Percentiles rank a stretch among this genome's conserved stretches.
Evolutionary conservation across 2,888 invertebrate species (phyloP).

Genomic region (Melipona bicolor): DNA sequence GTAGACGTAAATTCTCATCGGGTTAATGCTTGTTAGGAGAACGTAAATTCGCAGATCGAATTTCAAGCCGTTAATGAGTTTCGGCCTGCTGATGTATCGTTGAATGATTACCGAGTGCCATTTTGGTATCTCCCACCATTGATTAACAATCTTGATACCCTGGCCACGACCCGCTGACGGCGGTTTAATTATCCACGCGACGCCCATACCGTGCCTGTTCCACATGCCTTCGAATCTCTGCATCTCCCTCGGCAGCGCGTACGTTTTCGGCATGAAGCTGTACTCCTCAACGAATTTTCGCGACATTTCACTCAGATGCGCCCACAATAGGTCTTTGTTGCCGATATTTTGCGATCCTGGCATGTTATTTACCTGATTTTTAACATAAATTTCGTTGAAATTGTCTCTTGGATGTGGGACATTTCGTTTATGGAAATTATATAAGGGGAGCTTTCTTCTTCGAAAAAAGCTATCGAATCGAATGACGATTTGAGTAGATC

Average conservation of each 20-base stretch:
- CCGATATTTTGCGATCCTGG: constrained; percentile 97
- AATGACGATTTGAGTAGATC: not conserved
- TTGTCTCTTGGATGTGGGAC: too few species aligned
- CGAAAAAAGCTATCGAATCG: too few species aligned
- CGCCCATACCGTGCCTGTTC: constrained; percentile 89
- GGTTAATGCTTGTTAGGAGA: constrained; percentile 95
- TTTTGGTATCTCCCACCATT: constrained; percentile 95
- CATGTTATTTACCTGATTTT: constrained; percentile 90
- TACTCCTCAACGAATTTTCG: constrained; percentile 87
- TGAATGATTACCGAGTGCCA: constrained; percentile 93
- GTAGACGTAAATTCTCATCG: constrained; percentile 95
- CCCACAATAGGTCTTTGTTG: constrained; percentile 95
- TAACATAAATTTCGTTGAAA: not conserved
- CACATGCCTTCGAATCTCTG: constrained; percentile 85
- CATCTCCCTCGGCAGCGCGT: constrained; percentile 90
- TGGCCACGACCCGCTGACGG: constrained; percentile 98
- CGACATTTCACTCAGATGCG: constrained; percentile 88
- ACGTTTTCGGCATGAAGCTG: constrained; percentile 78
- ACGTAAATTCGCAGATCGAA: constrained; percentile 98
- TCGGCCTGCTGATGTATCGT: constrained; percentile 91
- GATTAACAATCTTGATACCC: constrained; percentile 96
- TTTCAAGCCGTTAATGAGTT: constrained; percentile 95
- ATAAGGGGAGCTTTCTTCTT: too few species aligned
- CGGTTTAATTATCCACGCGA: constrained; percentile 97
- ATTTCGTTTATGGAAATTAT: too few species aligned